phyloP scores from a whole-genome alignment of 2,113 vertebrate genomes.

The Triplophysa siluroides region DNA sequence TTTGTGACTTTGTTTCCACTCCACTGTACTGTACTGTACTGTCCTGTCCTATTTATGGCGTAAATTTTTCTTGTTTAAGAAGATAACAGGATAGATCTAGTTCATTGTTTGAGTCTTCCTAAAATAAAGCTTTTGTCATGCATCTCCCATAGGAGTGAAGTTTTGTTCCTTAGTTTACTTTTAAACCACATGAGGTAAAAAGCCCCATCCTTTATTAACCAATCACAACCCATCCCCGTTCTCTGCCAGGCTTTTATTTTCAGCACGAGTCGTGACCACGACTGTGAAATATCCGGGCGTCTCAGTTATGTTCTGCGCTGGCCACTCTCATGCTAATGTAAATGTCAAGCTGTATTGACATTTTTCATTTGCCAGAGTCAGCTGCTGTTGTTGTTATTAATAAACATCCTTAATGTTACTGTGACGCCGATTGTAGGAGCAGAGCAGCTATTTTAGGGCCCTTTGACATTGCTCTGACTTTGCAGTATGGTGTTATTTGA shows the following conservation, averaged over 20 bases:
- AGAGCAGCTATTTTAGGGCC: constrained; percentile 16
- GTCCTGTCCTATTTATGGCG: no score
- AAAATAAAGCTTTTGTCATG: no score
- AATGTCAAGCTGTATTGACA: constrained; percentile 7
- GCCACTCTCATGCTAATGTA: constrained; percentile 15
- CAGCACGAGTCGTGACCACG: neutral
- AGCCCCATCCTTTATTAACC: neutral
- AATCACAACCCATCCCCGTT: neutral
- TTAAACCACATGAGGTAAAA: neutral
- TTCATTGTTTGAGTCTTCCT: no score
- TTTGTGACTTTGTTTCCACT: no score
- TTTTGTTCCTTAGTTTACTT: no score
- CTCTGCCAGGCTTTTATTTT: neutral
- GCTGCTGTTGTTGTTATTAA: constrained; percentile 21
- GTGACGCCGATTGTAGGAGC: neutral
- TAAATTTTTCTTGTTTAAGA: no score
- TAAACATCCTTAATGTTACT: constrained; percentile 5
- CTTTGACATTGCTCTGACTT: constrained; percentile 44
- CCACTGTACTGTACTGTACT: no score
- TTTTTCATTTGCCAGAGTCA: neutral
- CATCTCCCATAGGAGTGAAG: no score
- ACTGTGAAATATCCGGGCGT: neutral
- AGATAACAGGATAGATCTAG: no score
- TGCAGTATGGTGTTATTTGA: constrained; percentile 40
- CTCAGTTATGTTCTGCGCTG: neutral